Evolutionary conservation across 2,797 vertebrate genomes (phyloP).

Genomic region (Eupleurogrammus muticus): DNA sequence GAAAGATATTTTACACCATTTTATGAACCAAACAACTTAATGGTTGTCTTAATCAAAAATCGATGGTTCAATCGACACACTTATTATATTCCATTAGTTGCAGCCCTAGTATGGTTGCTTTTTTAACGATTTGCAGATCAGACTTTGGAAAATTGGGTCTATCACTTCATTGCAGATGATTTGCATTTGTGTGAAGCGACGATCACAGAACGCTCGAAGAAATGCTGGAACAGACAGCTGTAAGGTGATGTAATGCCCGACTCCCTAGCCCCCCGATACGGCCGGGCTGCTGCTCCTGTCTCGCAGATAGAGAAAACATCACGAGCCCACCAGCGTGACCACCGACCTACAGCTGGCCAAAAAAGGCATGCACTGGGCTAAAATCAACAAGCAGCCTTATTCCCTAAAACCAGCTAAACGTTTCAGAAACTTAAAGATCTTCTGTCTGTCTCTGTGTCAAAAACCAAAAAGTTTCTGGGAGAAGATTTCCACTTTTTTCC

Average conservation of each 20-base stretch:
- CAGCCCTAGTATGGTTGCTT: background rate
- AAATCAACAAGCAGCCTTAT: slow-evolving; percentile 10
- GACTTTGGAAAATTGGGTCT: too few relatives aligned
- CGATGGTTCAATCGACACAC: too few relatives aligned
- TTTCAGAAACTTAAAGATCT: background rate
- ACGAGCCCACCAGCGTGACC: background rate
- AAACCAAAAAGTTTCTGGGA: slow-evolving; percentile 55
- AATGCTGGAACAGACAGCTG: slow-evolving; percentile 9
- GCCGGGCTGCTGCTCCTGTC: background rate
- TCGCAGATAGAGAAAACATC: slow-evolving; percentile 1
- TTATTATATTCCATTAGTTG: too few relatives aligned
- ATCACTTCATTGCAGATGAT: background rate
- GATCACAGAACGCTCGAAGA: background rate
- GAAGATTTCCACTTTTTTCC: slow-evolving; percentile 22
- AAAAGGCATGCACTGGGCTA: background rate
- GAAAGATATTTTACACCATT: too few relatives aligned
- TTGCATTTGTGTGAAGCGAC: background rate
- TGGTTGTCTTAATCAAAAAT: too few relatives aligned
- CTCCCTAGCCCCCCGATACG: background rate
- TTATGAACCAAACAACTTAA: too few relatives aligned
- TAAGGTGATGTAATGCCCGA: too few relatives aligned
- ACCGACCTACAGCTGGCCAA: background rate
- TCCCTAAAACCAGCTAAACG: background rate
- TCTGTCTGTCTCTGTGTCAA: slow-evolving; percentile 17
- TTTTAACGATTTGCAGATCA: background rate